Evolutionary conservation across 2,113 vertebrate genomes (phyloP).

Genomic region (Chitala chitala): DNA sequence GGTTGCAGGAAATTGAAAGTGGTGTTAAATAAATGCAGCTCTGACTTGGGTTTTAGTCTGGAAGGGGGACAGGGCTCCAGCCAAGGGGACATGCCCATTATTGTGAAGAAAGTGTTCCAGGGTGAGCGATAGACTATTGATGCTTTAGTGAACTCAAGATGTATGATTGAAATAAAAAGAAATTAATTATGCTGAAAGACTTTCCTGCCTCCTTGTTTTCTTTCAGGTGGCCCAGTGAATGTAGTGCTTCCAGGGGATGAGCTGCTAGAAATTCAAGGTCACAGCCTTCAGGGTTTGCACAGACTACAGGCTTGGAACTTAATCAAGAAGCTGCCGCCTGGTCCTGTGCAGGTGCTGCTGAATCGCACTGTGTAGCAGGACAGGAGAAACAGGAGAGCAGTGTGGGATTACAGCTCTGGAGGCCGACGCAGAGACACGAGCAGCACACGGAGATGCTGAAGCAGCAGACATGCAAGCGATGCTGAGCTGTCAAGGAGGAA

Average conservation of each 20-base stretch:
- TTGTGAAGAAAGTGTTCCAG: conserved; percentile 64
- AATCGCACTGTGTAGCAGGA: conserved; percentile 33
- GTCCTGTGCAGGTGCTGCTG: conserved; percentile 59
- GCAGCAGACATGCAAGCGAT: background rate
- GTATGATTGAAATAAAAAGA: background rate
- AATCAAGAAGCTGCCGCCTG: conserved; percentile 57
- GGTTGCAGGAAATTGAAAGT: conserved; percentile 49
- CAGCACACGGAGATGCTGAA: background rate
- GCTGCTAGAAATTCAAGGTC: conserved; percentile 55
- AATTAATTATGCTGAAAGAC: background rate
- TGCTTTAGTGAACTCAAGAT: background rate
- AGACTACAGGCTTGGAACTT: conserved; percentile 65
- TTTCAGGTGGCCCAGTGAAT: conserved; percentile 58
- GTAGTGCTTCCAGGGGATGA: conserved; percentile 61
- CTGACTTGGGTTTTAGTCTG: conserved; percentile 68
- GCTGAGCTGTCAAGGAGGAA: too few relatives aligned
- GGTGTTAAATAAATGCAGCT: conserved; percentile 54
- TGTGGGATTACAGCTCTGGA: background rate
- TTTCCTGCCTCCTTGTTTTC: background rate
- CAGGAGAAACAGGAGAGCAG: too few relatives aligned
- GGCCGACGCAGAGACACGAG: background rate
- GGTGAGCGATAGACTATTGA: conserved; percentile 45
- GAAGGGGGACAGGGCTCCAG: conserved; percentile 61
- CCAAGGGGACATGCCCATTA: conserved; percentile 58
- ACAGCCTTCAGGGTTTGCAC: conserved; percentile 52